Base-by-base conservation (phyloP, 92 coral and sea anemone species). In the Umimayanthus kanabou region DNA sequence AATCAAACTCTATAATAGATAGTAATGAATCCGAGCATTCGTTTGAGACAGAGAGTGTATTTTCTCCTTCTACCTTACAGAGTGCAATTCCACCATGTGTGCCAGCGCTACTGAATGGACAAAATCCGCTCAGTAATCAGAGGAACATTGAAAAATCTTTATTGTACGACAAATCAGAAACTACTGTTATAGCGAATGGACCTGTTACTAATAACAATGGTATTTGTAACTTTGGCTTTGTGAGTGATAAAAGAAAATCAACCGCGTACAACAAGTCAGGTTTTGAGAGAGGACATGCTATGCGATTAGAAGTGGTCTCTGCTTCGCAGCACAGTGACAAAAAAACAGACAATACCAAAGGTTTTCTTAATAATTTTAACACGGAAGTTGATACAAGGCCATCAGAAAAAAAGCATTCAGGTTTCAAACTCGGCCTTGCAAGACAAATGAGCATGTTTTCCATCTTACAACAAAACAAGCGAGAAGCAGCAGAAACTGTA, bases 401-500 rank as follows among this genome's bases (percentile, higher is more conserved):
- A 16, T 64, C 75, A 9, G 22, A 2, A 64, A 66, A 81, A 6
- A n/a, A 4, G 14, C 16, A 20, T 64, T 20, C 9, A 3, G 16
- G 57, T 40, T 66, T n/a, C 11, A 55, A 26, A 53, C 40, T n/a
- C 13, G 9, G 42, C 66, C 64, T 87, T 45, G 78, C 23, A 39
- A 77, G 84, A 40, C 39, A 61, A n/a, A 83, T 85, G 85, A 88
- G 91, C 81, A 86, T 77, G 76, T 77, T 88, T 43, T 88, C 91
- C 29, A 77, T 80, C 4, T 90, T 84, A 10, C 57, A 58, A 18
- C 83, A 40, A 16, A 85, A 53, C 79, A 85, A 57, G 4, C 74
- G 74, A 50, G 25, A 45, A 81, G 15, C 65, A 14, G 33, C 75
- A 47, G 40, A 42, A 30, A 77, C 29, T 14, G n/a, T 30, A 40